A percentile compares a stretch with the other conserved stretches of the same genome.
phyloP scores from a whole-genome alignment of 2,113 vertebrate species.

The Neotoma lepida region DNA sequence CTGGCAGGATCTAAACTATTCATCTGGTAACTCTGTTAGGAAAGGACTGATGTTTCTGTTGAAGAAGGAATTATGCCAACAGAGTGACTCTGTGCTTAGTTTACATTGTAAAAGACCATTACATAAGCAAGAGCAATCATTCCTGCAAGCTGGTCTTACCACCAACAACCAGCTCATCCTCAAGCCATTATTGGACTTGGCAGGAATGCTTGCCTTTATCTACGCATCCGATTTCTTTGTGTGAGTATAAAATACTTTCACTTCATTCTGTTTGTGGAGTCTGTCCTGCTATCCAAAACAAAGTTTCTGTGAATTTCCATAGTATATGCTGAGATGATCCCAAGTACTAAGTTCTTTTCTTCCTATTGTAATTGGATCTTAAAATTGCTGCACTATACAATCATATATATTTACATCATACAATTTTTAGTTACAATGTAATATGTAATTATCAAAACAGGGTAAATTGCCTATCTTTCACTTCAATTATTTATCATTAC shows the following conservation, averaged over 20 bases:
- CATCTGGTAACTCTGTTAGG: not conserved
- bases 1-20: no score
- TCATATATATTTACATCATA: not conserved
- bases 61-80: not conserved
- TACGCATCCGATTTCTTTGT: not conserved
- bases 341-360: not conserved
- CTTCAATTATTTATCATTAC: not conserved
- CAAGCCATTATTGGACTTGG: not conserved
- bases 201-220: not conserved
- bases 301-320: not conserved
- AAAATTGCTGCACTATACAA: not conserved
- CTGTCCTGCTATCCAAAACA: not conserved
- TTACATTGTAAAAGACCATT: not conserved
- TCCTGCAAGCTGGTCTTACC: not conserved
- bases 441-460: not conserved
- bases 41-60: not conserved
- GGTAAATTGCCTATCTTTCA: not conserved
- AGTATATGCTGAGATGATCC: not conserved
- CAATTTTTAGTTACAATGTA: not conserved
- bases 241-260: not conserved
- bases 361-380: not conserved
- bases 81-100: not conserved
- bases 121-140: not conserved
- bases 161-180: not conserved
- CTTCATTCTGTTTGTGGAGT: not conserved